Evolutionary conservation across 2,797 vertebrate genomes (phyloP), one percentile per base, ranked within the genome.

Genomic region (Sebastes vulpes): DNA sequence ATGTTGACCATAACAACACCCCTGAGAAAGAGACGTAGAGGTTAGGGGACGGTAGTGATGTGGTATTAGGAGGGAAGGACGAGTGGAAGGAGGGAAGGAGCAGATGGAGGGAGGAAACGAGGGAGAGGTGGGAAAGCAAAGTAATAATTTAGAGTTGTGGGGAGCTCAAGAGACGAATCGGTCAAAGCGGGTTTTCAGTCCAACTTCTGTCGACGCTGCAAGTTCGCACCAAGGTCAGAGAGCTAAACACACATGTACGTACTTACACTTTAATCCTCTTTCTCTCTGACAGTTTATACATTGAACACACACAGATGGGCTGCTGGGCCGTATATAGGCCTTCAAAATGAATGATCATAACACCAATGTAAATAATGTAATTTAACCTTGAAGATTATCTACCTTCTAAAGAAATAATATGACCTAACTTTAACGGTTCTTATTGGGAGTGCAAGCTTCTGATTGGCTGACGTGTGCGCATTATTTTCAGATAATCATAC

Each of bases 101-200:
- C 52, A 26, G 61, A 63, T 14, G 75, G 77, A 63, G 42, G 32
- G 53, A 76, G 70, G 29, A 74, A 67, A 53, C 8, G 29, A 69
- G 81, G 57, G 67, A 77, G 85, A 78, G 77, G 78, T 32, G 74
- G 64, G 66, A 73, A 46, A 72, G 71, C 32, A 60, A 73, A 80
- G 82, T 81, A 75, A 81, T 90, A 85, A 94, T 92, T 95, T 91
- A 89, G 84, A 73, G 63, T 56, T 78, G 74, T 25, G 73, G 82
- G 42, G 63, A 83, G 58, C 65, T 79, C 75, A 25, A 54, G 61
- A 78, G 77, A 82, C 64, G 68, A 87, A 82, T 76, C 69, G 64
- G 72, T 93, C 72, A 50, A 61, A 75, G 69, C 63, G 42, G 71
- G 70, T 72, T 82, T 90, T 86, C 58, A 79, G 72, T 79, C 23